phyloP scores from a whole-genome alignment of 2,113 vertebrate species.

The Syngnathus scovelli region DNA sequence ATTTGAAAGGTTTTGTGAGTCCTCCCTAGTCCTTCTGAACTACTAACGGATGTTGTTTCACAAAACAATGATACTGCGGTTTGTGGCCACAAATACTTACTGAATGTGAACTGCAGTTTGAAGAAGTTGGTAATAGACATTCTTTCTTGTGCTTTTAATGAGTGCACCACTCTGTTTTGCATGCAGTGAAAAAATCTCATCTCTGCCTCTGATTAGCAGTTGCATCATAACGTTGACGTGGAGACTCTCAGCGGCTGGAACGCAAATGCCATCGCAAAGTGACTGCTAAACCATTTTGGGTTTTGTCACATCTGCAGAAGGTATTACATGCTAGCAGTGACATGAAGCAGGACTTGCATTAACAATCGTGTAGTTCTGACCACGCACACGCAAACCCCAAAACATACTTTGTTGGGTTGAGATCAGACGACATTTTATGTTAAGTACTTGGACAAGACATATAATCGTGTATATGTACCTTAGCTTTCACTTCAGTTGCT shows the following conservation, averaged over 20 bases:
- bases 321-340: conserved; percentile 24
- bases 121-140: not conserved
- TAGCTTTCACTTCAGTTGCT: no score
- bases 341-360: conserved; percentile 27
- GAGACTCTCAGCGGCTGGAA: conserved; percentile 49
- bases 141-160: not conserved
- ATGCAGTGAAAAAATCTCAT: not conserved
- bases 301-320: conserved; percentile 54
- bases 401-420: not conserved
- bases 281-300: conserved; percentile 19
- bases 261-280: conserved; percentile 40
- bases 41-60: not conserved
- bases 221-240: conserved; percentile 29
- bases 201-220: conserved; percentile 10
- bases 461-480: no score
- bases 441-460: no score
- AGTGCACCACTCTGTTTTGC: not conserved
- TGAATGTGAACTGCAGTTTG: not conserved
- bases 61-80: not conserved
- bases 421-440: not conserved
- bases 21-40: not conserved
- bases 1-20: not conserved
- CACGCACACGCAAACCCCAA: not conserved
- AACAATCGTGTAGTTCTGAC: not conserved
- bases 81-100: not conserved